Conservation (phyloP, 2,797 vertebrate genomes). For the Diplodus sargus region DNA sequence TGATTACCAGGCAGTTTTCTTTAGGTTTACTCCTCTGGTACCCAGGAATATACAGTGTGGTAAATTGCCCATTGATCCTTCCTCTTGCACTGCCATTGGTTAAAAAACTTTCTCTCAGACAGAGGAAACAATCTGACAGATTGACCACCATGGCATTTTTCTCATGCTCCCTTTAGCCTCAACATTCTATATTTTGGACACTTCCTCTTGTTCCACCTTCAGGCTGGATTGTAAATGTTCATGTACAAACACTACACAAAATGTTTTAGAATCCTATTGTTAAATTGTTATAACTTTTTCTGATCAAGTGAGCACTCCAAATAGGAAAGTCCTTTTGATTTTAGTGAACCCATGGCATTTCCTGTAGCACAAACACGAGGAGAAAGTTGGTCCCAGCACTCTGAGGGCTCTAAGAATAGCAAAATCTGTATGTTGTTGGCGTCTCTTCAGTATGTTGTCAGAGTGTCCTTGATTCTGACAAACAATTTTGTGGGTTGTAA, state of each 20-base stretch:
- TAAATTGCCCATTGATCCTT: background rate
- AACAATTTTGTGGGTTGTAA: conserved; percentile 28
- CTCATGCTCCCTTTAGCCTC: background rate
- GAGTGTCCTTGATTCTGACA: conserved; percentile 17
- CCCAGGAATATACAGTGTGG: background rate
- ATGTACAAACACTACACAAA: background rate
- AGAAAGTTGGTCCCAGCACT: conserved; percentile 14
- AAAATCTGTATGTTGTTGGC: conserved; percentile 13
- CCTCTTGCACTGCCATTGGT: background rate
- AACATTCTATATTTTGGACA: conserved; percentile 3
- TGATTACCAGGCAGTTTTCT: background rate
- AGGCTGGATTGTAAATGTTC: background rate
- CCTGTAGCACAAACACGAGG: conserved; percentile 20
- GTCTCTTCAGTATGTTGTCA: conserved; percentile 7
- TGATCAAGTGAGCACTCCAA: conserved; percentile 2
- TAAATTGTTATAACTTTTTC: conserved; percentile 5
- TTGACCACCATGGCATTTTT: background rate
- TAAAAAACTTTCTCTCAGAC: background rate
- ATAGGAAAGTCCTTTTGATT: conserved; percentile 21
- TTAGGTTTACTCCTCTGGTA: no score
- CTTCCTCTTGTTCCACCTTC: background rate
- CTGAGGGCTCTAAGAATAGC: conserved; percentile 27
- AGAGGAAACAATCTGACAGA: background rate
- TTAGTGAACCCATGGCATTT: conserved; percentile 50
- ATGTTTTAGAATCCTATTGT: background rate